phyloP scores from a whole-genome alignment of 2,113 vertebrate species.

The Panurus biarmicus region DNA sequence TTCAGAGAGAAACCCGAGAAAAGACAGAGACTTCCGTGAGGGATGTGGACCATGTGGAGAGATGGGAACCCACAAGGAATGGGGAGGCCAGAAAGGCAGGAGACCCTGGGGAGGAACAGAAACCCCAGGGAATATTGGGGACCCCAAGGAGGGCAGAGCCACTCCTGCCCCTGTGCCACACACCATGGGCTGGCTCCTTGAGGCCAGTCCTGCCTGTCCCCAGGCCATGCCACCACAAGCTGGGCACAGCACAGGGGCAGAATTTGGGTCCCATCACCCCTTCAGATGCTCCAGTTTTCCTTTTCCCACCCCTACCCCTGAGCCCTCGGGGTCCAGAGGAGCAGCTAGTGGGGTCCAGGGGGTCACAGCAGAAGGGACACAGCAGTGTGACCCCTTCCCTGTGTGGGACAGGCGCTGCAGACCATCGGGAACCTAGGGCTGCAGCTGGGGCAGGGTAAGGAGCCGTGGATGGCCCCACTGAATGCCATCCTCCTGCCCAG shows the following conservation, averaged over 20 bases:
- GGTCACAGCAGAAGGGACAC: neutral
- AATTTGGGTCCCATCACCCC: neutral
- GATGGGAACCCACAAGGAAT: neutral
- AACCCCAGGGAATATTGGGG: neutral
- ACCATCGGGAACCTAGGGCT: slow-evolving; percentile 89
- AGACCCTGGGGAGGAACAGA: neutral
- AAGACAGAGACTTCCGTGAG: neutral
- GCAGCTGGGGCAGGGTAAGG: slow-evolving; percentile 88
- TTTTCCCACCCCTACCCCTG: neutral
- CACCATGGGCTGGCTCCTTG: neutral
- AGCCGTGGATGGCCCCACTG: slow-evolving; percentile 88
- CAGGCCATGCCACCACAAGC: fast-evolving
- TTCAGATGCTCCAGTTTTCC: neutral
- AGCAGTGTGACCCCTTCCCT: neutral
- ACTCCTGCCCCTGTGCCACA: neutral
- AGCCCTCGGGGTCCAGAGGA: neutral
- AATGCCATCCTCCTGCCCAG: slow-evolving; percentile 83
- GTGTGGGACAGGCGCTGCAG: slow-evolving; percentile 71
- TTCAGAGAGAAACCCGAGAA: neutral
- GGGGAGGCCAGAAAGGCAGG: neutral
- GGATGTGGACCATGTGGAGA: neutral
- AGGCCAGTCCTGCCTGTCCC: neutral
- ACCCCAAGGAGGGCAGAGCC: neutral
- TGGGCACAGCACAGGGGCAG: neutral
- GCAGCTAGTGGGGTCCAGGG: too few species aligned